phyloP scores from a whole-genome alignment of 30 jellyfish, hydroid and myxozoan species.

The Mastigias papua region DNA sequence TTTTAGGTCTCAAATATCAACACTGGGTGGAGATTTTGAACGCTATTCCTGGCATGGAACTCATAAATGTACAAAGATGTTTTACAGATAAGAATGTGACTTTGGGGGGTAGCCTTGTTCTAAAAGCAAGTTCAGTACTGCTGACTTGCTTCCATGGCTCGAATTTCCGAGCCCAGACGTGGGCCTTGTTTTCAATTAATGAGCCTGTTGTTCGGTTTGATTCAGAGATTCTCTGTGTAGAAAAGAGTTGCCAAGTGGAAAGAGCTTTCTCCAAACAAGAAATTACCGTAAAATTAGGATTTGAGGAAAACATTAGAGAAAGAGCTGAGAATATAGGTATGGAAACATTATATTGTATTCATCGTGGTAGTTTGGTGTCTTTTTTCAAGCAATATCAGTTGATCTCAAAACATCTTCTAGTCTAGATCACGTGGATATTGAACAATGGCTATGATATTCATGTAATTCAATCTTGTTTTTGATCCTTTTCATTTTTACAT shows the following conservation, averaged over 20 bases:
- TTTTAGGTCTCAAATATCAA: constrained; percentile 92
- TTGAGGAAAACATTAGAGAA: constrained; percentile 18
- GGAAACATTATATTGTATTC: no score
- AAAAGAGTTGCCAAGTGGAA: constrained; percentile 92
- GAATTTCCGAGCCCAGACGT: constrained; percentile 96
- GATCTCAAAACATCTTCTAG: no score
- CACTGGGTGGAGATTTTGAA: constrained; percentile 96
- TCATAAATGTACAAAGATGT: constrained; percentile 49
- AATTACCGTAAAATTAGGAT: constrained; percentile 71
- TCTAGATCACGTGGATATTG: no score
- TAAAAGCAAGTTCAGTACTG: constrained; percentile 81
- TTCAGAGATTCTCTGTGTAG: constrained; percentile 80
- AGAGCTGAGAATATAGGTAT: background rate
- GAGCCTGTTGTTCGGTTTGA: constrained; percentile 84
- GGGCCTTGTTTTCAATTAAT: constrained; percentile 94
- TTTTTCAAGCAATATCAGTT: no score
- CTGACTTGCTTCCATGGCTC: constrained; percentile 98
- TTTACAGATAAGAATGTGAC: constrained; percentile 61
- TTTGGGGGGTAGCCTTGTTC: constrained; percentile 87
- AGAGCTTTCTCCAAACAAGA: constrained; percentile 88
- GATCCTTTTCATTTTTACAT: no score
- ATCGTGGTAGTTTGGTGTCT: no score
- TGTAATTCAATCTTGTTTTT: no score
- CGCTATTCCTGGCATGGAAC: constrained; percentile 73
- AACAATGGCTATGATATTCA: no score